These are phyloP conservation scores for Aphaenogaster ashmeadi DNA, from an alignment of 1,140 invertebrate species.

Conservation along the genomic window DNA sequence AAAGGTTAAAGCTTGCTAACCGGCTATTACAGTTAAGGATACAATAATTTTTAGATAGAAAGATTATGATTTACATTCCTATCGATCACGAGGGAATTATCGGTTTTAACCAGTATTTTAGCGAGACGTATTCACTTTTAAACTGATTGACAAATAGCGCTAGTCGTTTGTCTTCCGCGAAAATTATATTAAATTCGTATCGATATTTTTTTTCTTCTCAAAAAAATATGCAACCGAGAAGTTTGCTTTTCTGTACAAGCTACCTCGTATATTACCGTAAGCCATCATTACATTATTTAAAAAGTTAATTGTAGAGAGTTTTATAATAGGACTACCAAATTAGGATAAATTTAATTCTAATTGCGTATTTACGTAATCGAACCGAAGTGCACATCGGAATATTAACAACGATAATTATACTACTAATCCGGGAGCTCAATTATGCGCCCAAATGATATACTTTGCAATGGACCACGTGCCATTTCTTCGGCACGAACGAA, in stretches of 20 bases:
- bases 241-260: neutral
- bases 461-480: slow-evolving; percentile 30
- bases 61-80: slow-evolving; percentile 42
- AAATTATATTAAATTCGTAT: neutral
- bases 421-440: slow-evolving; percentile 3
- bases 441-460: neutral
- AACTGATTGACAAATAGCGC: neutral
- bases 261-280: neutral
- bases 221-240: neutral
- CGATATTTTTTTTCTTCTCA: neutral
- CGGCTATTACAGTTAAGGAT: slow-evolving; percentile 17
- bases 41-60: slow-evolving; percentile 15
- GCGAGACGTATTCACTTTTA: neutral
- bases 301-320: neutral
- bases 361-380: slow-evolving; percentile 6
- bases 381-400: neutral
- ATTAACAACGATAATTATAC: slow-evolving; percentile 18
- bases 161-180: neutral
- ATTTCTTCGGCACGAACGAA: slow-evolving; percentile 33
- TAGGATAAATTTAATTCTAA: neutral
- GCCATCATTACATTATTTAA: neutral
- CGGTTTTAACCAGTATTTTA: neutral
- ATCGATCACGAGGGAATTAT: slow-evolving; percentile 7
- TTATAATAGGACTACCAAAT: neutral
- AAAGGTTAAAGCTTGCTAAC: slow-evolving; percentile 32